Percentiles rank a stretch among this genome's conserved stretches.
Evolutionary conservation across 2,888 invertebrate species (phyloP).

Genomic region (Aproaerema taeniolella): DNA sequence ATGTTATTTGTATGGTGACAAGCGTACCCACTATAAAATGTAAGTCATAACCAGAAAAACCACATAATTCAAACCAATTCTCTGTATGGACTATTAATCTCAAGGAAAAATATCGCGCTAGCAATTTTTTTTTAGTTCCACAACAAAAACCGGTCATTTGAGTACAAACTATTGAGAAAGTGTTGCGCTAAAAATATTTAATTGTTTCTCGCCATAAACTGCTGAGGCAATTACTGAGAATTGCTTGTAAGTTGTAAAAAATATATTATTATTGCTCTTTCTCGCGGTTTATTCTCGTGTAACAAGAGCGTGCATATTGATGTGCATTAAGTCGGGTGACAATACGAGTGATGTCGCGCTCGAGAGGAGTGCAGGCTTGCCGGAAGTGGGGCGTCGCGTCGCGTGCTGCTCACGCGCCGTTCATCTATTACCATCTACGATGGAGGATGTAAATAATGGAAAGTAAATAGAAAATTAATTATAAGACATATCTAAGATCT

Average conservation of each 20-base stretch:
- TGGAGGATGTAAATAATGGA: conserved; percentile 38
- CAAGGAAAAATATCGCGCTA: too few relatives aligned
- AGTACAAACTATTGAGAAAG: conserved; percentile 11
- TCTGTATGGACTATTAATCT: too few relatives aligned
- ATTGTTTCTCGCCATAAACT: conserved; percentile 8
- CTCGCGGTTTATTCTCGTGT: too few relatives aligned
- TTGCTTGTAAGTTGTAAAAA: conserved; percentile 1
- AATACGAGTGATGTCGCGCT: conserved; percentile 35
- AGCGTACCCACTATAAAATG: too few relatives aligned
- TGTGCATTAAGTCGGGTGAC: neutral
- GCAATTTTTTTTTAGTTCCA: too few relatives aligned
- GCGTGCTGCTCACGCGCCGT: conserved; percentile 33
- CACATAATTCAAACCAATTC: too few relatives aligned
- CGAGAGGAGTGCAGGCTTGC: conserved; percentile 40
- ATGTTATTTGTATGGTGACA: too few relatives aligned
- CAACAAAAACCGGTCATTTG: conserved; percentile 8
- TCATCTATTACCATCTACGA: conserved; percentile 23
- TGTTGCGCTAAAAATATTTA: conserved; percentile 8
- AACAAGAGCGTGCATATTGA: neutral
- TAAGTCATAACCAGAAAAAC: too few relatives aligned
- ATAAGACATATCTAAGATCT: conserved; percentile 7
- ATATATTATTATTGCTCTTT: conserved; percentile 3
- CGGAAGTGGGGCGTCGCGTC: conserved; percentile 40
- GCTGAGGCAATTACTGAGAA: conserved; percentile 6
- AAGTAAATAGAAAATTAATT: conserved; percentile 28